Evolutionary conservation across 2,888 invertebrate species (phyloP).

Genomic region (Hypolimnas misippus): DNA sequence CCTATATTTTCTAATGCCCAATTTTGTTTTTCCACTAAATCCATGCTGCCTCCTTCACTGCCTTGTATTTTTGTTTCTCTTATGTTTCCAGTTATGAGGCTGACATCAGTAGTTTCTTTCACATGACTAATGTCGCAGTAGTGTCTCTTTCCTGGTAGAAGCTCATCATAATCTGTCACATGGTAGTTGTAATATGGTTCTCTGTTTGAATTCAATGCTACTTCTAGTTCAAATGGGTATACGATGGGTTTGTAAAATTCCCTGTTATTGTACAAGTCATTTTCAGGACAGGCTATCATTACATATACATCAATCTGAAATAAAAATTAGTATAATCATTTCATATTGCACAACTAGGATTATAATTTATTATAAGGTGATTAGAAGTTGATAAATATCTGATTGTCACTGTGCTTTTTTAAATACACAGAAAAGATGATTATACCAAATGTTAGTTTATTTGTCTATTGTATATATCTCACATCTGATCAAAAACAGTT

Average conservation of each 20-base stretch:
- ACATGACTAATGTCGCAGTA: conserved; percentile 74
- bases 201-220: conserved; percentile 86
- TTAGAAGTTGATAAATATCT: no score
- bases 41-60: conserved; percentile 60
- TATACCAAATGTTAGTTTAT: no score
- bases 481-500: no score
- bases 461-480: no score
- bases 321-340: conserved; percentile 11
- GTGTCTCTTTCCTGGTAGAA: conserved; percentile 86
- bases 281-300: conserved; percentile 95
- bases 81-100: conserved; percentile 89
- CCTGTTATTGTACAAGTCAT: conserved; percentile 91
- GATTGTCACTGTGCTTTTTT: no score
- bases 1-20: conserved; percentile 84
- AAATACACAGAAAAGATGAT: no score
- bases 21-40: conserved; percentile 75
- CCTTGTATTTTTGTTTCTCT: conserved; percentile 74
- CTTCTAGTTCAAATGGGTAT: conserved; percentile 96
- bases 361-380: no score
- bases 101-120: conserved; percentile 85
- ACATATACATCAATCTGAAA: conserved; percentile 95
- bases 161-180: conserved; percentile 89
- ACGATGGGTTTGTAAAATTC: conserved; percentile 96
- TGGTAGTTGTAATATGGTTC: conserved; percentile 85
- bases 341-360: no score